Evolutionary conservation across 2,797 vertebrate species (phyloP).

Genomic region (Cyclura pinguis): DNA sequence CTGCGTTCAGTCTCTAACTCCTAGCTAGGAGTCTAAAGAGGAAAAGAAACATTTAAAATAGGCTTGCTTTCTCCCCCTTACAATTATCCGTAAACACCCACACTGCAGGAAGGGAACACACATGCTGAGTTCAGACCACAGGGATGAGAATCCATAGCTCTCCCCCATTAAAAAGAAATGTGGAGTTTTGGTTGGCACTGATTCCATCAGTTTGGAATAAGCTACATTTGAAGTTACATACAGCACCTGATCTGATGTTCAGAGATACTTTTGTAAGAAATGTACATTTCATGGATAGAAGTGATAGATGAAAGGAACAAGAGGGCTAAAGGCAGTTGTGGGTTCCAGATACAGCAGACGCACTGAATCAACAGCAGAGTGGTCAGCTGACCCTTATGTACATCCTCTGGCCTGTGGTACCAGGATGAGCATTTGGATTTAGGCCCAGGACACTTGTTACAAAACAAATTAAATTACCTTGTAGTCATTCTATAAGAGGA

Average conservation of each 20-base stretch:
- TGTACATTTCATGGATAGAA: neutral
- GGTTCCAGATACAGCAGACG: too few relatives aligned
- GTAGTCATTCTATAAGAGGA: constrained; percentile 36
- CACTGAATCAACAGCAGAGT: too few relatives aligned
- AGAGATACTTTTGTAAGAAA: neutral
- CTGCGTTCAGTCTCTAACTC: neutral
- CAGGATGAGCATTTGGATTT: too few relatives aligned
- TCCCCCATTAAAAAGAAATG: too few relatives aligned
- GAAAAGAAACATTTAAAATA: neutral
- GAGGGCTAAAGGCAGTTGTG: too few relatives aligned
- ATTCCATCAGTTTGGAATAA: neutral
- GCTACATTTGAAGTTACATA: neutral
- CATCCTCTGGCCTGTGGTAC: too few relatives aligned
- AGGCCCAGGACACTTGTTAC: neutral
- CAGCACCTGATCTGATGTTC: neutral
- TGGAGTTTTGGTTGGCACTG: neutral
- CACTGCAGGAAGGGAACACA: neutral
- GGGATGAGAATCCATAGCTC: too few relatives aligned
- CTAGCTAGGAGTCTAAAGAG: neutral
- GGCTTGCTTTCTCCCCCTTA: neutral
- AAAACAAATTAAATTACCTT: neutral
- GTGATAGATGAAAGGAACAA: neutral
- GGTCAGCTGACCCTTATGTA: too few relatives aligned
- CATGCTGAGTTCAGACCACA: neutral
- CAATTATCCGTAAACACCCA: neutral